Conservation (phyloP, 2,113 vertebrate genomes). For the Thunnus thynnus region DNA sequence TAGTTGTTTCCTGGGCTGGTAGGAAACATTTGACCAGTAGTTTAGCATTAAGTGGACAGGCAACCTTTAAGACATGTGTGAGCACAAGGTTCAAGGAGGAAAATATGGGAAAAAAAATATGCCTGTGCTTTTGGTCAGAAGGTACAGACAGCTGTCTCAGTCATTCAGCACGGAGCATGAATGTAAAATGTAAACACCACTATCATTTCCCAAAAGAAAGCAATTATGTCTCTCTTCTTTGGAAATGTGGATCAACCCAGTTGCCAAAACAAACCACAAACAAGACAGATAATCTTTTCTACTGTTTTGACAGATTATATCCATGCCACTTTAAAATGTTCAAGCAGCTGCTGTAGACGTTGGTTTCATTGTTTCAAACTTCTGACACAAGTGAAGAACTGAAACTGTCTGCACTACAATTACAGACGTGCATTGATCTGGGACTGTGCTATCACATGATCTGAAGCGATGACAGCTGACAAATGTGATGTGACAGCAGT, state of each 20-base stretch:
- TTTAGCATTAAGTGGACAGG: constrained; percentile 23
- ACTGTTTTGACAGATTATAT: constrained; percentile 68
- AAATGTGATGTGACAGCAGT: constrained; percentile 49
- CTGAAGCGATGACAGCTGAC: constrained; percentile 59
- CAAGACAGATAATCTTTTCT: constrained; percentile 54
- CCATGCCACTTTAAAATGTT: constrained; percentile 49
- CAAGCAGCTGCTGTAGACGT: constrained; percentile 62
- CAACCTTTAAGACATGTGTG: constrained; percentile 35
- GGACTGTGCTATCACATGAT: constrained; percentile 34
- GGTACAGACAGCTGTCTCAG: constrained; percentile 70
- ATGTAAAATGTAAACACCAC: constrained; percentile 73
- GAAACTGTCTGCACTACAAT: constrained; percentile 37
- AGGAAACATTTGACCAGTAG: constrained; percentile 23
- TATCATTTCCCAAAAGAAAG: constrained; percentile 68
- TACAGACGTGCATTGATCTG: constrained; percentile 52
- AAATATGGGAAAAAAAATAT: constrained; percentile 38
- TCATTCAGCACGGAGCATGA: constrained; percentile 60
- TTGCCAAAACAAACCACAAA: constrained; percentile 38
- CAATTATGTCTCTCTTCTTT: constrained; percentile 65
- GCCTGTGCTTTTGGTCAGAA: constrained; percentile 22
- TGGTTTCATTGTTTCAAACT: constrained; percentile 14
- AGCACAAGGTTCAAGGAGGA: constrained; percentile 13
- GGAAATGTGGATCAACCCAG: constrained; percentile 45
- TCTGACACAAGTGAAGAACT: constrained; percentile 42
- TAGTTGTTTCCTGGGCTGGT: not conserved